Evolutionary conservation across 2,888 invertebrate species (phyloP).

Genomic region (Spicauda simplicius): DNA sequence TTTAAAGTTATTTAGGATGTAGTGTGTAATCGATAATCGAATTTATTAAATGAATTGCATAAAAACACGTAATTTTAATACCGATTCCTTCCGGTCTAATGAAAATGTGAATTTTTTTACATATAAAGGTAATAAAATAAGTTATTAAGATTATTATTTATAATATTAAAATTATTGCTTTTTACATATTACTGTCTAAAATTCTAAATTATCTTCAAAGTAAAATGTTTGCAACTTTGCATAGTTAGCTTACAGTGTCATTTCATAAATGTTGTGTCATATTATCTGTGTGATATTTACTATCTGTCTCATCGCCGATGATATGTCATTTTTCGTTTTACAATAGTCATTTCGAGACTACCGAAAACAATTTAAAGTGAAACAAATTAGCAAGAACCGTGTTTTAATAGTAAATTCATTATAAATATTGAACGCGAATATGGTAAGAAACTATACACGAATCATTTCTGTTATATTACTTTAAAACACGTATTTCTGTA

Average conservation of each 20-base stretch:
- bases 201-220: no score
- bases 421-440: background rate
- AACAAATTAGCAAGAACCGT: background rate
- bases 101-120: no score
- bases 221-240: no score
- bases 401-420: background rate
- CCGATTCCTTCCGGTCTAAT: no score
- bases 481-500: background rate
- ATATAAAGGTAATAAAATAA: no score
- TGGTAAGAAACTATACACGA: slow-evolving; percentile 7
- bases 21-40: no score
- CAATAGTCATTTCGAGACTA: slow-evolving; percentile 22
- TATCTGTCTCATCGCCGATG: slow-evolving; percentile 50
- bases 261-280: background rate
- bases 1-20: no score
- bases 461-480: background rate
- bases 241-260: background rate
- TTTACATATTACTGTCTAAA: no score
- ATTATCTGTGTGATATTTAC: background rate
- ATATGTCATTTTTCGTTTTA: slow-evolving; percentile 73
- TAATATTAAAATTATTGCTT: no score
- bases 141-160: no score
- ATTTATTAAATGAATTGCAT: no score
- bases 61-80: no score
- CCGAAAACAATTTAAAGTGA: background rate